phyloP scores from a whole-genome alignment of 2,797 vertebrate species.

The Mus minutoides region DNA sequence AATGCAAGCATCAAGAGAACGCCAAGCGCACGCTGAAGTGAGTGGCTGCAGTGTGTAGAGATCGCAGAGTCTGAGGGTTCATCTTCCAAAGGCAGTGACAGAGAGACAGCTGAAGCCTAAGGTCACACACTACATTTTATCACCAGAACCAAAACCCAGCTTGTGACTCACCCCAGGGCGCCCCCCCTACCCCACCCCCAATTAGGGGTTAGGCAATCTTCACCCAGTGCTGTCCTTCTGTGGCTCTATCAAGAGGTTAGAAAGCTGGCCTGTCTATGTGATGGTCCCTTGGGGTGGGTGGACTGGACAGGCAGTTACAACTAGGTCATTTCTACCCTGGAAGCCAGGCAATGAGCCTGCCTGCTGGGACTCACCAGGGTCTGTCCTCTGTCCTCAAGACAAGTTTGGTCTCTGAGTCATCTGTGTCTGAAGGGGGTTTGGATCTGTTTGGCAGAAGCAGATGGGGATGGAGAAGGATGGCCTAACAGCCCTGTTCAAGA shows the following conservation, averaged over 20 bases:
- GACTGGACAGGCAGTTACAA: neutral
- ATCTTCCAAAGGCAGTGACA: neutral
- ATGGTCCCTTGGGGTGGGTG: neutral
- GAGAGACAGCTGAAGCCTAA: neutral
- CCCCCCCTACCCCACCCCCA: neutral
- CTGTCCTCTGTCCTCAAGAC: neutral
- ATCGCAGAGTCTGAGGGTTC: neutral
- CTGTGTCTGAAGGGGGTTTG: neutral
- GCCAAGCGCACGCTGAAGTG: neutral
- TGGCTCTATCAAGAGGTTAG: neutral
- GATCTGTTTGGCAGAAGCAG: neutral
- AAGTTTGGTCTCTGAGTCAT: neutral
- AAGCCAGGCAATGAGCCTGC: neutral
- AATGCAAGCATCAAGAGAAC: neutral
- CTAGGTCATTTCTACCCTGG: neutral
- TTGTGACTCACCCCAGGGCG: neutral
- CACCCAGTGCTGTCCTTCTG: neutral
- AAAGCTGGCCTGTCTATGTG: neutral
- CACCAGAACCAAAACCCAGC: neutral
- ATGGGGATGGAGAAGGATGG: fast-evolving
- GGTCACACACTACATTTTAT: neutral
- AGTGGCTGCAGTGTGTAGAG: neutral
- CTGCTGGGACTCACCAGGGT: neutral
- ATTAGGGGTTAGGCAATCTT: neutral
- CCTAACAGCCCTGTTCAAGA: no score